phyloP scores from a whole-genome alignment of 2,113 vertebrate genomes.

The Callochromis pleurospilus region DNA sequence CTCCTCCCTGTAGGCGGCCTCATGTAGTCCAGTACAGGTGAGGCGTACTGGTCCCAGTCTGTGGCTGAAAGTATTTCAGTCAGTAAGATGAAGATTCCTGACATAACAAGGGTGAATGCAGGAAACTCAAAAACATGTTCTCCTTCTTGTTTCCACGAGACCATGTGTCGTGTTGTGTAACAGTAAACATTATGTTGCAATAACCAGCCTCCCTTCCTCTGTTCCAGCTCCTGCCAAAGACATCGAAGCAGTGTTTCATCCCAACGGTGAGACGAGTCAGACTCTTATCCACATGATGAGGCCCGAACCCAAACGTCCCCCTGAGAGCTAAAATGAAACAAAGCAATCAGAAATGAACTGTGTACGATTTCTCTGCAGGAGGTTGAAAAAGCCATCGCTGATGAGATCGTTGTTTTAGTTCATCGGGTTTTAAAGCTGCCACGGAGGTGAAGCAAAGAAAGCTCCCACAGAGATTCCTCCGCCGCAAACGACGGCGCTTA shows the following conservation, averaged over 20 bases:
- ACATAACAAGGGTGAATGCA: neutral
- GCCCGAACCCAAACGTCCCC: neutral
- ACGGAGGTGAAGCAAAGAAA: rapidly evolving
- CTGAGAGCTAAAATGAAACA: neutral
- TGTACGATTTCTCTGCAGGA: rapidly evolving
- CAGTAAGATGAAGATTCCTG: neutral
- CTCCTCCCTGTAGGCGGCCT: no score
- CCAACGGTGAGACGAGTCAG: slow-evolving; percentile 27
- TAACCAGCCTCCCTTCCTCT: neutral
- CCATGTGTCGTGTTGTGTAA: neutral
- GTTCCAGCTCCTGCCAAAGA: slow-evolving; percentile 74
- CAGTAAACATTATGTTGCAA: neutral
- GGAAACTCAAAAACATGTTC: neutral
- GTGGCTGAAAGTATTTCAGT: neutral
- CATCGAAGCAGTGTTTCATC: slow-evolving; percentile 61
- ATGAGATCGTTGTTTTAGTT: neutral
- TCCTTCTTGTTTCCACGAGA: neutral
- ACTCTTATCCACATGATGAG: neutral
- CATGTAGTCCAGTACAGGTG: no score
- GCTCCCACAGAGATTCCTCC: neutral
- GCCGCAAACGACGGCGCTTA: rapidly evolving
- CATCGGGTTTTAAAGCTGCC: rapidly evolving
- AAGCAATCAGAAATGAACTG: neutral
- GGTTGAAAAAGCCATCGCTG: neutral
- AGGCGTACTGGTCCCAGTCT: neutral